A percentile compares a stretch with the other conserved stretches of the same genome.
These are phyloP conservation scores for Alosa sapidissima DNA, from an alignment of 2,797 vertebrate species.

Conservation along the genomic window DNA sequence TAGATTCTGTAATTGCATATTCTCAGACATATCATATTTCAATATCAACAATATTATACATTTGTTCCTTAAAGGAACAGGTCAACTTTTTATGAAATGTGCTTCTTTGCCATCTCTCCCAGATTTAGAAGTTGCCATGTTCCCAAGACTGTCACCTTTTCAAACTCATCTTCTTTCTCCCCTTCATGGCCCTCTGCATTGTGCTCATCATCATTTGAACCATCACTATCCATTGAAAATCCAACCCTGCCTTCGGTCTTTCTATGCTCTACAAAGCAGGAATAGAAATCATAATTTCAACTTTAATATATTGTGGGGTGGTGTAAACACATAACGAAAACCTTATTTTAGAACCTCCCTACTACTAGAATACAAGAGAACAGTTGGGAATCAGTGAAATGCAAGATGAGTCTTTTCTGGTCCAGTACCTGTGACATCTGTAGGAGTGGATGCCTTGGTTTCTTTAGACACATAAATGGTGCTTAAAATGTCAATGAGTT, in stretches of 20 bases:
- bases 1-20: background rate
- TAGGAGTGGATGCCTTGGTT: constrained; percentile 38
- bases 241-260: constrained; percentile 34
- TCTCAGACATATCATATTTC: background rate
- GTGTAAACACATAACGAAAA: background rate
- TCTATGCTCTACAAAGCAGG: constrained; percentile 54
- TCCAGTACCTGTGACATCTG: constrained; percentile 61
- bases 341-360: background rate
- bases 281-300: background rate
- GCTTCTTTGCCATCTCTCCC: no score
- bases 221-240: constrained; percentile 56
- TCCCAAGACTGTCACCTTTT: constrained; percentile 69
- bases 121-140: background rate
- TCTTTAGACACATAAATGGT: constrained; percentile 65
- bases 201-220: constrained; percentile 41
- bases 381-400: background rate
- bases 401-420: background rate
- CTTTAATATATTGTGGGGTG: background rate
- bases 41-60: background rate
- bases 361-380: background rate
- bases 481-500: constrained; percentile 71
- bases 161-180: constrained; percentile 74
- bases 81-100: no score
- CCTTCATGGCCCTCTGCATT: constrained; percentile 49
- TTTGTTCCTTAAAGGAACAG: background rate